Evolutionary conservation across 2,797 vertebrate genomes (phyloP).

Genomic region (Allobates femoralis): DNA sequence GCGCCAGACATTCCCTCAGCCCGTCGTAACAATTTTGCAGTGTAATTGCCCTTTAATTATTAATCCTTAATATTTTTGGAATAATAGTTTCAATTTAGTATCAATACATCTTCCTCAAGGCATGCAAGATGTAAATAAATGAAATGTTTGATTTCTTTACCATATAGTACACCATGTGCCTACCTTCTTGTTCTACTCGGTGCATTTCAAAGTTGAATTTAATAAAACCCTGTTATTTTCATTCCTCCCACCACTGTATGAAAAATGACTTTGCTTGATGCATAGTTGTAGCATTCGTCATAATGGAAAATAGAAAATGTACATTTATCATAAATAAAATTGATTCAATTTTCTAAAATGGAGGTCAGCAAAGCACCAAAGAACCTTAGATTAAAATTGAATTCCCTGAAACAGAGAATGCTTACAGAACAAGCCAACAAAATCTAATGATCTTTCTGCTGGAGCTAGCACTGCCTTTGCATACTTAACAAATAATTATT

Average conservation of each 20-base stretch:
- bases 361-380: constrained; percentile 56
- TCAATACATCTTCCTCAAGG: constrained; percentile 7
- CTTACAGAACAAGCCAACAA: constrained; percentile 54
- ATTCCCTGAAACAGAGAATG: constrained; percentile 59
- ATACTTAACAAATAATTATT: constrained; percentile 51
- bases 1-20: too few species aligned
- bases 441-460: constrained; percentile 51
- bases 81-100: not conserved
- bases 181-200: not conserved
- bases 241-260: constrained; percentile 57
- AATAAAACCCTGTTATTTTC: constrained; percentile 58
- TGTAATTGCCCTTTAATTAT: not conserved
- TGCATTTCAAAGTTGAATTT: constrained; percentile 56
- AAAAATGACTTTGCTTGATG: constrained; percentile 62
- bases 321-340: constrained; percentile 64
- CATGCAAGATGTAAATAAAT: constrained; percentile 44
- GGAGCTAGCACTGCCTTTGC: constrained; percentile 16
- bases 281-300: constrained; percentile 61
- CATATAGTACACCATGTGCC: constrained; percentile 42
- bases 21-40: not conserved
- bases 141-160: constrained; percentile 33
- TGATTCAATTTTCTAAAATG: constrained; percentile 62
- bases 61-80: not conserved
- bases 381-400: constrained; percentile 61
- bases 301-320: constrained; percentile 62